Conservation (phyloP, 1,140 invertebrate species). For the Ceratosolen fusciceps region DNA sequence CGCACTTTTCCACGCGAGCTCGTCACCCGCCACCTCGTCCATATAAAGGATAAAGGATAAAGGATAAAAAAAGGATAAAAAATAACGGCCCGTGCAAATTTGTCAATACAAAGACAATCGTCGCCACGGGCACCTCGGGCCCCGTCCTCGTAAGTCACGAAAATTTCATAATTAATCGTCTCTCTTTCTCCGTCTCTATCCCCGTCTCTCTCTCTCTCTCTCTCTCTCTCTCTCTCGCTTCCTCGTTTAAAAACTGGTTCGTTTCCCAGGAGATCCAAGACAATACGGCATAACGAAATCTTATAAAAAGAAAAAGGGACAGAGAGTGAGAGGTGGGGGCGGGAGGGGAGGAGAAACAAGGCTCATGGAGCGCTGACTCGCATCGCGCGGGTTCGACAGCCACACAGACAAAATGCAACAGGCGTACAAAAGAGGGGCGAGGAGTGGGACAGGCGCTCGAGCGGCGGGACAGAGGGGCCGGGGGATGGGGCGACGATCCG, state of each 20-base stretch:
- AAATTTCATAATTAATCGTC: constrained; percentile 44
- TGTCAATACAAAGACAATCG: background rate
- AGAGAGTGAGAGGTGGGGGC: background rate
- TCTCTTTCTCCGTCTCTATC: constrained; percentile 1
- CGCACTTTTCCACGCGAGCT: no score
- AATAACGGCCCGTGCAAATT: background rate
- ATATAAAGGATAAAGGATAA: no score
- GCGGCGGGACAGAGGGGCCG: background rate
- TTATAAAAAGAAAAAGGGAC: background rate
- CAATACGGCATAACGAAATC: constrained; percentile 41
- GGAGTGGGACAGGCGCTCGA: no score
- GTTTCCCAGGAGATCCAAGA: constrained; percentile 9
- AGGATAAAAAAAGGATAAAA: background rate
- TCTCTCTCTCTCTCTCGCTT: background rate
- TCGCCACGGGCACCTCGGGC: no score
- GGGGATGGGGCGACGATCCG: background rate
- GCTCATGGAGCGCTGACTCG: constrained; percentile 13
- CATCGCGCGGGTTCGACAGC: constrained; percentile 28
- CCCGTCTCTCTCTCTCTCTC: constrained; percentile 30
- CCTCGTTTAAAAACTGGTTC: constrained; percentile 28
- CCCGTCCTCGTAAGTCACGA: background rate
- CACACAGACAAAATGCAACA: constrained; percentile 17
- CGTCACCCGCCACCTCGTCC: no score
- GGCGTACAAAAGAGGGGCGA: constrained; percentile 9
- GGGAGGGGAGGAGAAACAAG: background rate